phyloP scores from a whole-genome alignment of 1,140 invertebrate genomes.

The Bombus cullumanus region DNA sequence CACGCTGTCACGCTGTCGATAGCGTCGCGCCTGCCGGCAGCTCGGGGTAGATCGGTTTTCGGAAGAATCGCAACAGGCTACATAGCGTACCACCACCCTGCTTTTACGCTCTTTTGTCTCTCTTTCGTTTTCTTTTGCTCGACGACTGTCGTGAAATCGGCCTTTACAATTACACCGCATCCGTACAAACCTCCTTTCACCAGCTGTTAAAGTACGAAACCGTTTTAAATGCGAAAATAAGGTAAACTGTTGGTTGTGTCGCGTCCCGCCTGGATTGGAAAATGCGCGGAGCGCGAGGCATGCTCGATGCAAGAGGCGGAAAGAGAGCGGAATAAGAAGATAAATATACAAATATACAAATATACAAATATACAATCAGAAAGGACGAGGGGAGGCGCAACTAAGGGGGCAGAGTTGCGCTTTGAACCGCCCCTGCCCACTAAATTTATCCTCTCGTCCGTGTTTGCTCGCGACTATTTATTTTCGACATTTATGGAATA shows the following conservation, averaged over 20 bases:
- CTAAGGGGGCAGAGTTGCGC: constrained; percentile 11
- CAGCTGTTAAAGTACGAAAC: too few species aligned
- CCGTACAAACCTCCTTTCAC: neutral
- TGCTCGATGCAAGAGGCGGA: neutral
- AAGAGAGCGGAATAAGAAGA: constrained; percentile 39
- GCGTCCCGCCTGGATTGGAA: neutral
- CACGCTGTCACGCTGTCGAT: constrained; percentile 29
- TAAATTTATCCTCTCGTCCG: constrained; percentile 47
- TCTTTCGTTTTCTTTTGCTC: too few species aligned
- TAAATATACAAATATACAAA: constrained; percentile 66
- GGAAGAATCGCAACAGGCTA: neutral
- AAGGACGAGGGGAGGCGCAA: neutral
- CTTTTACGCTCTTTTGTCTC: neutral
- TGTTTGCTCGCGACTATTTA: constrained; percentile 60
- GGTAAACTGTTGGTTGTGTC: neutral
- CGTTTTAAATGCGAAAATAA: constrained; percentile 11
- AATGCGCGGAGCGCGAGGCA: neutral
- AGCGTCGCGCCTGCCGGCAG: neutral
- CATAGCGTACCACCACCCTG: neutral
- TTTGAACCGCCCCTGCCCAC: constrained; percentile 39
- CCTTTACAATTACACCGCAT: neutral
- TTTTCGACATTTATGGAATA: constrained; percentile 57
- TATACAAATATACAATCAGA: constrained; percentile 64
- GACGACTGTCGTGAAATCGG: too few species aligned
- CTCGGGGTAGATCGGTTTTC: neutral